Evolutionary conservation across 2,888 invertebrate species (phyloP).

Genomic region (Macaria liturata): DNA sequence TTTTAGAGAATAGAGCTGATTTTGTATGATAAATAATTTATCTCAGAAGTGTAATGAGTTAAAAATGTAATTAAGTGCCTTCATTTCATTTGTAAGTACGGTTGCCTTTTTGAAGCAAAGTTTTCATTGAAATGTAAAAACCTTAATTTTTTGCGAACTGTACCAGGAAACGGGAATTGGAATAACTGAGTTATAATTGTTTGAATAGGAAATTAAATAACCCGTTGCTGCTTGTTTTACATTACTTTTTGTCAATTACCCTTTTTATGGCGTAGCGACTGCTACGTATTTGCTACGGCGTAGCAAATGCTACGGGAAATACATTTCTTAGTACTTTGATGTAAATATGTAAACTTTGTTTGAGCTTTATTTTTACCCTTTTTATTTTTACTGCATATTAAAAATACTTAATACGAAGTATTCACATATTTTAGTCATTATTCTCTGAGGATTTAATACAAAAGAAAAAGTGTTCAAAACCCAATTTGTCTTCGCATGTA

Average conservation of each 20-base stretch:
- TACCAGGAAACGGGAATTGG: no score
- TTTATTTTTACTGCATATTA: no score
- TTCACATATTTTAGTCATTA: background rate
- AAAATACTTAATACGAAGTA: background rate
- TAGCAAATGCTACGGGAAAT: no score
- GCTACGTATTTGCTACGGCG: no score
- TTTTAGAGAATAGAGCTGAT: background rate
- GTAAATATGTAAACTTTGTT: no score
- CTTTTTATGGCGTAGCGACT: no score
- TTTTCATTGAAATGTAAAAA: conserved; percentile 14
- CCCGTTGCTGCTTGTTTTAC: no score
- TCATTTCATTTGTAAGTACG: conserved; percentile 23
- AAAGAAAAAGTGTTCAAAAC: background rate
- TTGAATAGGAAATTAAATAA: no score
- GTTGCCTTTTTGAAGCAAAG: conserved; percentile 22
- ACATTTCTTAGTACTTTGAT: no score
- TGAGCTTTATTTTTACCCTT: no score
- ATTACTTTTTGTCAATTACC: no score
- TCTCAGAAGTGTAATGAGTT: conserved; percentile 21
- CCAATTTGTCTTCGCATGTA: background rate
- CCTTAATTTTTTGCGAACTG: background rate
- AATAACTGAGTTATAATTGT: no score
- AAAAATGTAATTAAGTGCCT: conserved; percentile 30
- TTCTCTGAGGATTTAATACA: background rate
- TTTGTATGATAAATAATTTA: conserved; percentile 4